Conservation (phyloP, 2,888 invertebrate genomes). For the Rhagonycha fulva region DNA sequence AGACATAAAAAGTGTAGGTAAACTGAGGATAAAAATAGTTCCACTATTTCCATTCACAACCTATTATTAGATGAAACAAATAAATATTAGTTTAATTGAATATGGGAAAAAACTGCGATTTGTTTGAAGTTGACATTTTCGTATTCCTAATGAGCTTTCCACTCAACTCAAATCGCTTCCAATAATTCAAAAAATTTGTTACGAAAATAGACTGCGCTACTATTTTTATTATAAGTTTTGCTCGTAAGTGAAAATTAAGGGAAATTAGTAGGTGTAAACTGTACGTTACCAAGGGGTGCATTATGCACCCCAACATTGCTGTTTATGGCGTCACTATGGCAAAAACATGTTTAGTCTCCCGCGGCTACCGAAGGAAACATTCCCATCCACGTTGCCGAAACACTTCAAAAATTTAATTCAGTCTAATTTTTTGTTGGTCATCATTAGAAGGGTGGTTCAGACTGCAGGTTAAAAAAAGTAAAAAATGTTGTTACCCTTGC, state of each 20-base stretch:
- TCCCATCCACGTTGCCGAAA: not conserved
- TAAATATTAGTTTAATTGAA: not conserved
- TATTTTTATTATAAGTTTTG: not conserved
- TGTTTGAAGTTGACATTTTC: not conserved
- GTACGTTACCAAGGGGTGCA: not conserved
- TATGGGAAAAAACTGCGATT: not conserved
- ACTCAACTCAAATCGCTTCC: not conserved
- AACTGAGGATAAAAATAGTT: not conserved
- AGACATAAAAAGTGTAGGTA: not conserved
- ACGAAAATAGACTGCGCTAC: not conserved
- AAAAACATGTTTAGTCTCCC: not conserved
- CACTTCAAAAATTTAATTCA: not conserved
- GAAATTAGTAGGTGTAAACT: not conserved
- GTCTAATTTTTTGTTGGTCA: not conserved
- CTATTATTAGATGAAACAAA: not conserved
- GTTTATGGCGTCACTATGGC: not conserved
- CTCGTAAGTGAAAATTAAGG: not conserved
- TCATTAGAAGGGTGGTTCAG: not conserved
- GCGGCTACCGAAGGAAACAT: not conserved
- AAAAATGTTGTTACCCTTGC: not conserved
- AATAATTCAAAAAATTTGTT: not conserved
- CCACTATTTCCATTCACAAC: not conserved
- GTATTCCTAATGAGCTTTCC: not conserved
- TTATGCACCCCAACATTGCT: not conserved
- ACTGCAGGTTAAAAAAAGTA: not conserved